Conservation (phyloP, 2,113 vertebrate species). For the Amblyopsis rosae region DNA sequence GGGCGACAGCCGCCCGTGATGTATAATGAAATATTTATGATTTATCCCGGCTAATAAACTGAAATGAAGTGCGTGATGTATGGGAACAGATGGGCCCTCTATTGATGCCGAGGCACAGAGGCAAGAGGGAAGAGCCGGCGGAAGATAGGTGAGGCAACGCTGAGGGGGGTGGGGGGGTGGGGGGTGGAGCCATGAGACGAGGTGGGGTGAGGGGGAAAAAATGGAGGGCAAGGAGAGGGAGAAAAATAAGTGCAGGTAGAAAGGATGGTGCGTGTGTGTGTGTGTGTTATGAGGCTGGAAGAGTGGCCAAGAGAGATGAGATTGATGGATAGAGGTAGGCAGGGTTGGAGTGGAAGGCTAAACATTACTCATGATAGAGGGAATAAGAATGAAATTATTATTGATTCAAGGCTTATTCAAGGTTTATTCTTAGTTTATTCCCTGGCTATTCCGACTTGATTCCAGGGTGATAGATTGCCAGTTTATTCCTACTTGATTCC, state of each 20-base stretch:
- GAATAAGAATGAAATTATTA: too few relatives aligned
- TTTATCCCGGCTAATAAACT: constrained; percentile 95
- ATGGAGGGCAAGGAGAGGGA: constrained; percentile 39
- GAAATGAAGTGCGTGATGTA: constrained; percentile 89
- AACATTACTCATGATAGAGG: too few relatives aligned
- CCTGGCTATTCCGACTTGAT: too few relatives aligned
- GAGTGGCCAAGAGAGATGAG: not conserved
- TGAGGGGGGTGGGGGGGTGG: constrained; percentile 17
- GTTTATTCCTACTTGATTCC: not conserved
- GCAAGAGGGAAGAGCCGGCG: constrained; percentile 55
- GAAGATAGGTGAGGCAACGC: constrained; percentile 40
- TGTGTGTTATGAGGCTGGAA: not conserved
- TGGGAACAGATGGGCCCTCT: constrained; percentile 87
- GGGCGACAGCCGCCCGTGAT: constrained; percentile 79
- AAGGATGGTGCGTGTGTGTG: not conserved
- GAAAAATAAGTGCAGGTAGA: not conserved
- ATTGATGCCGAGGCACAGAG: constrained; percentile 75
- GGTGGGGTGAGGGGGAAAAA: constrained; percentile 1
- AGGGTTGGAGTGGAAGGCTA: too few relatives aligned
- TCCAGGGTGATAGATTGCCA: too few relatives aligned
- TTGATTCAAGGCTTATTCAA: too few relatives aligned
- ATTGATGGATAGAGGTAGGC: too few relatives aligned
- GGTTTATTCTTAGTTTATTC: too few relatives aligned
- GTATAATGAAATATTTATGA: constrained; percentile 93
- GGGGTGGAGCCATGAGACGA: constrained; percentile 51